phyloP scores from a whole-genome alignment of 2,888 invertebrate species.

The Coelopa pilipes region DNA sequence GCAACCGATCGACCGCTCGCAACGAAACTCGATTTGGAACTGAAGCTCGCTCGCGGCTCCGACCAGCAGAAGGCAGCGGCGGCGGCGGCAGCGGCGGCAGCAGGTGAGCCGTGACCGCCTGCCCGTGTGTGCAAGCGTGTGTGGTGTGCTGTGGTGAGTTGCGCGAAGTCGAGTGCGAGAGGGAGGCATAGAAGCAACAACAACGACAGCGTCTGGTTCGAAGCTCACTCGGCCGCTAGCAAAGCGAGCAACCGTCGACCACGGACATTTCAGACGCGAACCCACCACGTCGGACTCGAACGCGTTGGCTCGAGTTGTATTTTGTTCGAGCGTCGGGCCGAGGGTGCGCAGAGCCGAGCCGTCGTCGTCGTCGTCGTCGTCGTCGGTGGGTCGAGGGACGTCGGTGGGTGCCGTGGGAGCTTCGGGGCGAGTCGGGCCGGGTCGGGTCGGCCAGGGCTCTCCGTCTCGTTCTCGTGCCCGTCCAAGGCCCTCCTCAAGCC shows the following conservation, averaged over 20 bases:
- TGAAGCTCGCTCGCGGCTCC: constrained; percentile 19
- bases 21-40: constrained; percentile 31
- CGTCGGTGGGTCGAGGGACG: too few species aligned
- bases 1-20: constrained; percentile 4
- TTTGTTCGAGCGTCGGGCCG: neutral
- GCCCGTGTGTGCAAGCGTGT: constrained; percentile 8
- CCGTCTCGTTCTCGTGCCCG: too few species aligned
- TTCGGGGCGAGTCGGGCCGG: neutral
- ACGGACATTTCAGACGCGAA: too few species aligned
- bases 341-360: neutral
- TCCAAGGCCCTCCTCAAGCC: too few species aligned
- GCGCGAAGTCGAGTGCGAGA: neutral
- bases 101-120: constrained; percentile 16
- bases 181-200: neutral
- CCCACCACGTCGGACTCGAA: too few species aligned
- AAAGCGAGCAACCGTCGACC: neutral
- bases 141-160: constrained; percentile 26
- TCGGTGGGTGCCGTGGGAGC: too few species aligned
- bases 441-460: too few species aligned
- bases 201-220: constrained; percentile 8
- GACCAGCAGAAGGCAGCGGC: constrained; percentile 3
- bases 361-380: too few species aligned
- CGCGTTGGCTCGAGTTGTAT: too few species aligned
- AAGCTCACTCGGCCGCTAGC: neutral
- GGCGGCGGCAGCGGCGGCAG: constrained; percentile 12